Evolutionary conservation across 2,888 invertebrate species (phyloP).

Genomic region (Aradus depressus): DNA sequence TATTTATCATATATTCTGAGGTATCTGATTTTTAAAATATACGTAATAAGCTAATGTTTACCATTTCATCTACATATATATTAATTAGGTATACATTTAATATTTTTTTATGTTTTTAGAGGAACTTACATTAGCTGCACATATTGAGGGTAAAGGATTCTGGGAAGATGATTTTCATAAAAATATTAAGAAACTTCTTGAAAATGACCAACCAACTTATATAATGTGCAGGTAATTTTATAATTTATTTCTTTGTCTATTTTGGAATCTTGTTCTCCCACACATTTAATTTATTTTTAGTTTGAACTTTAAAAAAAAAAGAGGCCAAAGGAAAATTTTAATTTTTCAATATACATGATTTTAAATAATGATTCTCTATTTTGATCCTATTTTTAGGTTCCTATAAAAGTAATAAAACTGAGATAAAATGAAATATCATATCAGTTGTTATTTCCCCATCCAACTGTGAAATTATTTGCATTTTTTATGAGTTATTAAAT

Average conservation of each 20-base stretch:
- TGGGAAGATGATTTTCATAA: conserved; percentile 83
- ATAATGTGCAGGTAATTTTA: conserved; percentile 61
- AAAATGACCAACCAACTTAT: conserved; percentile 79
- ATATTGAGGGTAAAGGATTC: conserved; percentile 53
- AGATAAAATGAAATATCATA: no score
- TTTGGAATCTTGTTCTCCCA: background rate
- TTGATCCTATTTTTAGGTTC: no score
- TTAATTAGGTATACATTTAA: conserved; percentile 22
- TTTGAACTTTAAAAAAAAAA: background rate
- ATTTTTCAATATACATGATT: no score
- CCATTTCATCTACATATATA: background rate
- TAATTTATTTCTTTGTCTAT: conserved; percentile 4
- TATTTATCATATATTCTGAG: no score
- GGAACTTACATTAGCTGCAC: conserved; percentile 55
- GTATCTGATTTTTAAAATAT: background rate
- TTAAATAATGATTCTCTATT: no score
- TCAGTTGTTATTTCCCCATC: no score
- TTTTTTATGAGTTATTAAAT: no score
- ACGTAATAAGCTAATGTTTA: background rate
- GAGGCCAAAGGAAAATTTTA: no score
- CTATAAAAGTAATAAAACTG: no score
- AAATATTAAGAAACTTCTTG: conserved; percentile 55
- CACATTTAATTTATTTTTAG: conserved; percentile 5
- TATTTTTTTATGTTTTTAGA: conserved; percentile 46
- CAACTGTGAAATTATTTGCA: no score